These are phyloP conservation scores for Pseudanteris insignis DNA, from an alignment of 2,888 invertebrate species.

Conservation along the genomic window DNA sequence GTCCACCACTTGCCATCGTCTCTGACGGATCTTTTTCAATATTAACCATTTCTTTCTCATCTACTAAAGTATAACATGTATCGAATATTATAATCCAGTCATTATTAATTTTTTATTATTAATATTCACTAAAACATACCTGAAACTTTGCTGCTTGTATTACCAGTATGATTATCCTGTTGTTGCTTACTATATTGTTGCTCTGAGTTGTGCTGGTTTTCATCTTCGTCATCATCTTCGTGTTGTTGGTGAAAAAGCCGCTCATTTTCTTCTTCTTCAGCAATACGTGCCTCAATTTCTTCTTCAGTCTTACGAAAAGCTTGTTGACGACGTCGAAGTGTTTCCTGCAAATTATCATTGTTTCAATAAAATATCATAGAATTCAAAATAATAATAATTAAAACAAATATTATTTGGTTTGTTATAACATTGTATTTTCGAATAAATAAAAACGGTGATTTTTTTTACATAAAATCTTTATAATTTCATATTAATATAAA, in stretches of 20 bases:
- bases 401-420: not conserved
- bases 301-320: constrained; percentile 80
- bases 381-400: constrained; percentile 1
- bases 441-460: too few relatives aligned
- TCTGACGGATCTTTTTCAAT: constrained; percentile 63
- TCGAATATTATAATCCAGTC: constrained; percentile 23
- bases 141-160: constrained; percentile 61
- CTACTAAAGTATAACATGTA: constrained; percentile 58
- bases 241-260: constrained; percentile 47
- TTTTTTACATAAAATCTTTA: too few relatives aligned
- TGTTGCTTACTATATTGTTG: constrained; percentile 29
- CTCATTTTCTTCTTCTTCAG: constrained; percentile 71
- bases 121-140: constrained; percentile 55
- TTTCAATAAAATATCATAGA: too few relatives aligned
- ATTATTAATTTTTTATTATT: constrained; percentile 22
- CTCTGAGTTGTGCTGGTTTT: constrained; percentile 17
- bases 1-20: constrained; percentile 59
- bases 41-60: constrained; percentile 64
- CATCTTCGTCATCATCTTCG: constrained; percentile 47
- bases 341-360: constrained; percentile 68
- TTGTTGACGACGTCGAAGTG: constrained; percentile 72
- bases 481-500: too few relatives aligned
- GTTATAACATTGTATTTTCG: not conserved
- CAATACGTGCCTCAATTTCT: constrained; percentile 77
- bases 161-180: constrained; percentile 62